phyloP scores from a whole-genome alignment of 2,888 invertebrate genomes.

The Aphrophora alni region DNA sequence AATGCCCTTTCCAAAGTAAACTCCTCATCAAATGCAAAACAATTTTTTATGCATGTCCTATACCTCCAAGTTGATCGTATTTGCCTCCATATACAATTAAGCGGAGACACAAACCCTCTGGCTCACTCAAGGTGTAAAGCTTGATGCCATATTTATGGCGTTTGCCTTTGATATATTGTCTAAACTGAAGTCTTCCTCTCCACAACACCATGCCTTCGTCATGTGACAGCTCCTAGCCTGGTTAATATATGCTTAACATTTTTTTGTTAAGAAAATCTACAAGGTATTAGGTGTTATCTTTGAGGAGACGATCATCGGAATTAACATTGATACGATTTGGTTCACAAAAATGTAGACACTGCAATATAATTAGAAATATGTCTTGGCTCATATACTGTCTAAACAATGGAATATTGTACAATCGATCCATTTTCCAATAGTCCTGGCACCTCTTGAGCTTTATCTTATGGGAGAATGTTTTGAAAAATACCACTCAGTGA shows the following conservation, averaged over 20 bases:
- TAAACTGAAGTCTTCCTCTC: background rate
- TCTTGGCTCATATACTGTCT: constrained; percentile 52
- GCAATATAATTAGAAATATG: too few species aligned
- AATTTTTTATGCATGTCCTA: background rate
- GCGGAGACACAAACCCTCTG: background rate
- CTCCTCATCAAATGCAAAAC: background rate
- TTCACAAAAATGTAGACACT: background rate
- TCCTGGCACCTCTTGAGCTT: constrained; percentile 53
- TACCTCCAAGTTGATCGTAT: background rate
- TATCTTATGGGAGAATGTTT: too few species aligned
- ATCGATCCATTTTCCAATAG: constrained; percentile 55
- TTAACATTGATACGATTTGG: background rate
- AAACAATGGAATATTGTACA: constrained; percentile 54
- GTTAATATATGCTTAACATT: background rate
- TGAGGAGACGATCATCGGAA: background rate
- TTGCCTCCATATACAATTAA: background rate
- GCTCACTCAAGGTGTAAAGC: background rate
- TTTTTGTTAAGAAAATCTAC: background rate
- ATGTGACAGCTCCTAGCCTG: background rate
- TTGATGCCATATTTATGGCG: background rate
- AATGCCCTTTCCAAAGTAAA: background rate
- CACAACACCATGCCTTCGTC: too few species aligned
- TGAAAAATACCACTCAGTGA: too few species aligned
- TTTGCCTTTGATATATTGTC: background rate
- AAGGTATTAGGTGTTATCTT: background rate